A percentile compares a stretch with the other conserved stretches of the same genome.
Evolutionary conservation across 2,797 vertebrate genomes (phyloP).

Genomic region (Buphagus erythrorhynchus): DNA sequence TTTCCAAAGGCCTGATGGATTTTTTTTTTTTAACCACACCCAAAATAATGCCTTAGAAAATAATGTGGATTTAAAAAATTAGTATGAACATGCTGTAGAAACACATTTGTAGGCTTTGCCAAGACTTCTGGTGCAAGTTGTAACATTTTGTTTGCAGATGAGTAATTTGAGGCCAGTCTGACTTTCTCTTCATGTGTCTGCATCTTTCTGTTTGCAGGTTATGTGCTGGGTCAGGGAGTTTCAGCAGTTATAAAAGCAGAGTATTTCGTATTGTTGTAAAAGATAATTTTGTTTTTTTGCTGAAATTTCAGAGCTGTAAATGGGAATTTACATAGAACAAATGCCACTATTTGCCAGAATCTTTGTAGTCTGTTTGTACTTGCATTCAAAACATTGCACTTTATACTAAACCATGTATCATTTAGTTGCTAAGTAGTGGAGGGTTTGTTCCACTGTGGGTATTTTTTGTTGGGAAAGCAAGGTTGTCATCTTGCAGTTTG

Average conservation of each 20-base stretch:
- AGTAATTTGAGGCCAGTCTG: background rate
- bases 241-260: background rate
- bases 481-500: background rate
- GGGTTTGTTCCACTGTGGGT: background rate
- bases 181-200: rapidly evolving
- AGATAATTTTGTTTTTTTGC: background rate
- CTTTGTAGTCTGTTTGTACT: background rate
- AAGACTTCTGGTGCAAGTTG: background rate
- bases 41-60: background rate
- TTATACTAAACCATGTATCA: background rate
- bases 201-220: background rate
- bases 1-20: background rate
- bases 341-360: background rate
- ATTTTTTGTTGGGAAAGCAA: background rate
- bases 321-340: background rate
- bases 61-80: background rate
- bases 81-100: background rate
- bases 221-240: background rate
- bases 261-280: background rate
- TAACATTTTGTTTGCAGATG: background rate
- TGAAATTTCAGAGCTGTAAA: background rate
- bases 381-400: background rate
- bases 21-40: background rate
- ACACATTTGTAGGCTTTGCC: background rate
- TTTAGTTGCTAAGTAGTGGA: background rate